Conservation (phyloP, 2,888 invertebrate species). For the Epinotia ramella region DNA sequence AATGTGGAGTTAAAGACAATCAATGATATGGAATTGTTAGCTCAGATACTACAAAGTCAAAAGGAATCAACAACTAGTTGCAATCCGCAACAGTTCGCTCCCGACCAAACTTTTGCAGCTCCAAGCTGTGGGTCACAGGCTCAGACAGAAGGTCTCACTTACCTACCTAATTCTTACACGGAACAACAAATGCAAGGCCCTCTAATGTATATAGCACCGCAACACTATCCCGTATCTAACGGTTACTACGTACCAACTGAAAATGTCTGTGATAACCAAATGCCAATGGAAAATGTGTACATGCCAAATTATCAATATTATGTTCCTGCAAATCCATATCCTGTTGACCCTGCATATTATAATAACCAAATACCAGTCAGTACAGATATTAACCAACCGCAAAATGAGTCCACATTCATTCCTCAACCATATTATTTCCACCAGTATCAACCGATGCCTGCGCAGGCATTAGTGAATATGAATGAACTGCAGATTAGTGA, state of each 20-base stretch:
- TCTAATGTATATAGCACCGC: constrained; percentile 70
- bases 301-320: constrained; percentile 78
- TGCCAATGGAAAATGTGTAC: constrained; percentile 68
- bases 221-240: constrained; percentile 68
- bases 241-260: constrained; percentile 71
- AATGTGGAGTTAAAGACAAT: constrained; percentile 96
- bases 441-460: constrained; percentile 66
- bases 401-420: constrained; percentile 68
- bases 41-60: constrained; percentile 88
- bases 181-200: constrained; percentile 70
- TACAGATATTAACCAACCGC: constrained; percentile 58
- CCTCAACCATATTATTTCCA: constrained; percentile 76
- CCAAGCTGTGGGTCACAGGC: constrained; percentile 72
- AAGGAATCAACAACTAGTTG: constrained; percentile 65
- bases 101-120: constrained; percentile 62
- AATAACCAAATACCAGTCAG: constrained; percentile 60
- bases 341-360: constrained; percentile 64
- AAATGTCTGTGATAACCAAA: constrained; percentile 59
- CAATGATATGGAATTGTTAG: constrained; percentile 96
- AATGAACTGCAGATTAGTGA: too few species aligned
- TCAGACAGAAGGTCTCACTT: constrained; percentile 69
- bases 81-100: constrained; percentile 59
- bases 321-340: constrained; percentile 65
- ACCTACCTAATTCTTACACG: constrained; percentile 73
- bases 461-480: too few species aligned